Evolutionary conservation across 2,113 vertebrate genomes (phyloP).

Genomic region (Gallinago undulata): DNA sequence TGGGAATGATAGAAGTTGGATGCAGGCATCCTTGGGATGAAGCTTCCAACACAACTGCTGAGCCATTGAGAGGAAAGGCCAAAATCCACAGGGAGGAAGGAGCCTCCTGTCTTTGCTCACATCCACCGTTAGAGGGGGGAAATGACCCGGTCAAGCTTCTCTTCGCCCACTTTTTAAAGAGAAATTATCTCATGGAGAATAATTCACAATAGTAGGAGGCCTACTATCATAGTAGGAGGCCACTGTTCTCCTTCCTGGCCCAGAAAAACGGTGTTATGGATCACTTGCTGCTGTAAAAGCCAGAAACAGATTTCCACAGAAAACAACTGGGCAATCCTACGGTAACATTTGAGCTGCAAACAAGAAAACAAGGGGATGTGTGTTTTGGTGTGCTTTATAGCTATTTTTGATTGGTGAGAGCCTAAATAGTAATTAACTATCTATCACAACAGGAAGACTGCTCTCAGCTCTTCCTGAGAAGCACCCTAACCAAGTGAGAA

Average conservation of each 20-base stretch:
- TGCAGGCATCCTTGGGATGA: background rate
- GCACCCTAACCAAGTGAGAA: background rate
- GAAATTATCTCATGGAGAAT: background rate
- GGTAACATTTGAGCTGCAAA: background rate
- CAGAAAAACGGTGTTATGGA: background rate
- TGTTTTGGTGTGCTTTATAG: background rate
- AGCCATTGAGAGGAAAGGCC: background rate
- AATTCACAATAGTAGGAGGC: background rate
- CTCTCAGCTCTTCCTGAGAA: background rate
- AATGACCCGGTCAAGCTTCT: background rate
- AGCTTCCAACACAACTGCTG: background rate
- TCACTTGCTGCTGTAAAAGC: background rate
- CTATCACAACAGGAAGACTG: background rate
- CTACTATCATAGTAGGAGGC: background rate
- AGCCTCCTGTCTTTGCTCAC: background rate
- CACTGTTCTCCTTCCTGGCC: background rate
- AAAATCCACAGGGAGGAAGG: background rate
- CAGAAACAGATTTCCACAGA: background rate
- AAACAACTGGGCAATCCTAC: background rate
- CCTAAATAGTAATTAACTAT: background rate
- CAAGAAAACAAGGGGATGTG: background rate
- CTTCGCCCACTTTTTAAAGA: background rate
- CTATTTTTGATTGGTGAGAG: background rate
- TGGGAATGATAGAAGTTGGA: background rate
- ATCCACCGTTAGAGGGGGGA: background rate